phyloP scores from a whole-genome alignment of 1,140 invertebrate genomes.

The Drosophila busckii region DNA sequence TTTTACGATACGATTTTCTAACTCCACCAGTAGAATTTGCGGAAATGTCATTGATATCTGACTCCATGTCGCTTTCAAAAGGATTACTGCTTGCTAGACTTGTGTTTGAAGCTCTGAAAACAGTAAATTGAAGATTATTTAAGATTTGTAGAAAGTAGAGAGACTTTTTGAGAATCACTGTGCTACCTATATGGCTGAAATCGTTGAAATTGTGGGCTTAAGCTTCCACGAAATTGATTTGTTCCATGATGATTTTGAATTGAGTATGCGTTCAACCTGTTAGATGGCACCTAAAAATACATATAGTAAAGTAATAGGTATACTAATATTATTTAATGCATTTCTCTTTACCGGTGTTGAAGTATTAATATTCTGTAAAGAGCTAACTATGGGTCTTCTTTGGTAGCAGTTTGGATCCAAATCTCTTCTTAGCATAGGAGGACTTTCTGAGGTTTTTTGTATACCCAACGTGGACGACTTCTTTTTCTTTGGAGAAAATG shows the following conservation, averaged over 20 bases:
- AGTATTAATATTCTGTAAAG: slow-evolving; percentile 54
- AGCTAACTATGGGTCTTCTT: slow-evolving; percentile 46
- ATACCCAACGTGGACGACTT: slow-evolving; percentile 77
- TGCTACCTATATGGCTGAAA: slow-evolving; percentile 27
- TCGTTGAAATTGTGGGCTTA: slow-evolving; percentile 10
- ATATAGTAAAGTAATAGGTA: not conserved
- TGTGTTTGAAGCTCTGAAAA: slow-evolving; percentile 78
- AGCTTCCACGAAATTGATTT: slow-evolving; percentile 48
- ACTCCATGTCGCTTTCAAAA: slow-evolving; percentile 79
- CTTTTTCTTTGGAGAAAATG: slow-evolving; percentile 70
- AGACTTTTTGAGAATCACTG: not conserved
- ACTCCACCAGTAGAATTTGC: not conserved
- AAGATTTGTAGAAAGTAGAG: not conserved
- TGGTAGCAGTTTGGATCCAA: slow-evolving; percentile 15
- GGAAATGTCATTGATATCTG: slow-evolving; percentile 30
- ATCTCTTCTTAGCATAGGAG: slow-evolving; percentile 53
- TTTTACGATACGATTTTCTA: slow-evolving; percentile 45
- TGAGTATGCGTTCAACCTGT: slow-evolving; percentile 38
- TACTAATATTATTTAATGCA: not conserved
- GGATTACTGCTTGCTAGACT: slow-evolving; percentile 81
- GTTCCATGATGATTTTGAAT: slow-evolving; percentile 58
- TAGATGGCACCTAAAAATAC: not conserved
- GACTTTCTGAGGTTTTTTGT: slow-evolving; percentile 78
- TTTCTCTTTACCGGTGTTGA: slow-evolving; percentile 20
- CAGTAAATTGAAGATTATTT: not conserved